Evolutionary conservation across 2,113 vertebrate genomes (phyloP).

Genomic region (Podiceps cristatus): DNA sequence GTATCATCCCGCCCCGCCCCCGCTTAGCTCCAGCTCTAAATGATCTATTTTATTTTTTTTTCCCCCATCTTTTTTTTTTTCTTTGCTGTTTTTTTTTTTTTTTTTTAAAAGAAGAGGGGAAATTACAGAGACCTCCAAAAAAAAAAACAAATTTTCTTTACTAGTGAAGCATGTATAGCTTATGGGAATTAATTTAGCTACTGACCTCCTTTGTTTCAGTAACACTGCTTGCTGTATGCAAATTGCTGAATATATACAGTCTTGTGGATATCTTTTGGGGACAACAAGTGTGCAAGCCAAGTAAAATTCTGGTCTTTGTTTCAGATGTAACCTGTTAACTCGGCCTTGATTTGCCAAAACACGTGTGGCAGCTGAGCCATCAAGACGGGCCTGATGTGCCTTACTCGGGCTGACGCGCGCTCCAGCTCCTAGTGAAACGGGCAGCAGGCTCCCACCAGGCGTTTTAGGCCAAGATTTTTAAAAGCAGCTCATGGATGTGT

Average conservation of each 20-base stretch:
- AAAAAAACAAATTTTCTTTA: not conserved
- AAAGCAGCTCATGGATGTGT: not conserved
- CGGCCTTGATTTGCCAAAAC: not conserved
- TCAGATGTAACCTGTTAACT: not conserved
- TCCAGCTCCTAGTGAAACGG: accelerated
- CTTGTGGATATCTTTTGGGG: not conserved
- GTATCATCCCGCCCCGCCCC: accelerated
- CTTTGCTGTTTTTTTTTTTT: not conserved
- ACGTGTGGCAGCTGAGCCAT: accelerated
- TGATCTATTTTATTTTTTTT: not conserved
- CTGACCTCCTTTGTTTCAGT: not conserved
- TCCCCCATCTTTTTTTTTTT: too few relatives aligned
- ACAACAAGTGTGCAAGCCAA: not conserved
- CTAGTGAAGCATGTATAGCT: not conserved
- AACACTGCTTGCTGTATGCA: not conserved
- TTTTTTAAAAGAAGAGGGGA: not conserved
- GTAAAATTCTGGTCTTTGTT: not conserved
- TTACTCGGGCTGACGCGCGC: accelerated
- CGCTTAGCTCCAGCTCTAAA: not conserved
- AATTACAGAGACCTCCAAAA: not conserved
- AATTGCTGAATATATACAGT: not conserved
- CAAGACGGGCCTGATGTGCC: not conserved
- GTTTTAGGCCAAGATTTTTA: not conserved
- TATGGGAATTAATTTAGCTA: not conserved
- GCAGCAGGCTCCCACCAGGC: not conserved